These are phyloP conservation scores for Cyprinodon variegatus DNA, from an alignment of 2,113 vertebrate genomes.

Conservation along the genomic window DNA sequence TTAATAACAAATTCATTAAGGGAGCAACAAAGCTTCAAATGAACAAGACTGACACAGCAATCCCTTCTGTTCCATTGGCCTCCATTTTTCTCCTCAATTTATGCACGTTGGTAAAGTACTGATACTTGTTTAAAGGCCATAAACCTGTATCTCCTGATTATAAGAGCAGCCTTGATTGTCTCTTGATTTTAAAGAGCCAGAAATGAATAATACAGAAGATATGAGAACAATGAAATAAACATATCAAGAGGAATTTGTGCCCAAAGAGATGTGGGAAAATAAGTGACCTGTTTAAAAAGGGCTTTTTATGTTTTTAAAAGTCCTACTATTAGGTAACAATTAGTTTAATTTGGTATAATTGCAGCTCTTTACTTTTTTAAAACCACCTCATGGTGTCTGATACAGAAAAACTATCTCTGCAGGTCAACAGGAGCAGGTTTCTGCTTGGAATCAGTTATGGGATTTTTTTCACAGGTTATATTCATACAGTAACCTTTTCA, in stretches of 20 bases:
- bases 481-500: not conserved
- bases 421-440: not conserved
- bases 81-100: not conserved
- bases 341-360: not conserved
- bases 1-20: not conserved
- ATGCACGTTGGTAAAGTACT: not conserved
- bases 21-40: constrained; percentile 6
- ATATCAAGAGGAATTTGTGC: not conserved
- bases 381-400: not conserved
- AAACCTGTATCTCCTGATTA: too few relatives aligned
- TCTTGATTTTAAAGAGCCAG: too few relatives aligned
- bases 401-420: constrained; percentile 16
- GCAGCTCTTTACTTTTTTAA: not conserved
- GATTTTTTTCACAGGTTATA: constrained; percentile 9
- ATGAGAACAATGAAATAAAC: not conserved
- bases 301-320: not conserved
- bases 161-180: too few relatives aligned
- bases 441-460: constrained; percentile 1
- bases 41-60: not conserved
- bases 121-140: too few relatives aligned
- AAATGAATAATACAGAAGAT: too few relatives aligned
- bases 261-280: not conserved
- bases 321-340: not conserved
- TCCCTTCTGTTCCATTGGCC: not conserved
- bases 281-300: not conserved